Evolutionary conservation across 1,140 invertebrate species (phyloP).

Genomic region (Heliothis virescens): DNA sequence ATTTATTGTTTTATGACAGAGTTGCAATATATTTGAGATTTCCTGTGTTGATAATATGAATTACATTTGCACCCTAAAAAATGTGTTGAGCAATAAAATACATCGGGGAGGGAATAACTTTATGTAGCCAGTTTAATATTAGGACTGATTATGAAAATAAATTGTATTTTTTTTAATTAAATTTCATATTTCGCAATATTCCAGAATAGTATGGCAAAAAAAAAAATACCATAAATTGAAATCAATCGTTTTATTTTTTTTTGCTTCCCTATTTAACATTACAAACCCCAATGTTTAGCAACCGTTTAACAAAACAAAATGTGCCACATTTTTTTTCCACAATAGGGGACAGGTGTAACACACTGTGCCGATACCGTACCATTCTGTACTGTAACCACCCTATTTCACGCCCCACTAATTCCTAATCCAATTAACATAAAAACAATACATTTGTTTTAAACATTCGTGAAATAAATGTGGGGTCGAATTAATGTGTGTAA

Average conservation of each 20-base stretch:
- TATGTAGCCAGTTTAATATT: slow-evolving; percentile 3
- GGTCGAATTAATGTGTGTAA: not conserved
- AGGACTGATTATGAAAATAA: not conserved
- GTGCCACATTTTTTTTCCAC: not conserved
- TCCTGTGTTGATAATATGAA: slow-evolving; percentile 22
- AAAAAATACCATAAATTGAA: too few species aligned
- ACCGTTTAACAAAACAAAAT: slow-evolving; percentile 21
- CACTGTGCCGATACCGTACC: slow-evolving; percentile 15
- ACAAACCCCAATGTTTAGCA: not conserved
- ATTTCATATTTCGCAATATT: too few species aligned
- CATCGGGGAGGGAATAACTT: not conserved
- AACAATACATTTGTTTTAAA: slow-evolving; percentile 46
- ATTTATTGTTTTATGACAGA: slow-evolving; percentile 45
- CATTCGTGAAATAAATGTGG: slow-evolving; percentile 10
- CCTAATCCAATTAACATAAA: slow-evolving; percentile 42
- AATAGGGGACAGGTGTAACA: slow-evolving; percentile 18
- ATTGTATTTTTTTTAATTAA: not conserved
- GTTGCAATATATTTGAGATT: slow-evolving; percentile 35
- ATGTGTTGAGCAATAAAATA: slow-evolving; percentile 27
- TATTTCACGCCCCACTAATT: slow-evolving; percentile 37
- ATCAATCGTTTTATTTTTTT: too few species aligned
- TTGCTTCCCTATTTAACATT: too few species aligned
- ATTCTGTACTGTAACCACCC: slow-evolving; percentile 31
- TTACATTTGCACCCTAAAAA: slow-evolving; percentile 29
- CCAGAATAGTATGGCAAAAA: too few species aligned